These are phyloP conservation scores for Falco punctatus DNA, from an alignment of 2,113 vertebrate species.

Conservation along the genomic window DNA sequence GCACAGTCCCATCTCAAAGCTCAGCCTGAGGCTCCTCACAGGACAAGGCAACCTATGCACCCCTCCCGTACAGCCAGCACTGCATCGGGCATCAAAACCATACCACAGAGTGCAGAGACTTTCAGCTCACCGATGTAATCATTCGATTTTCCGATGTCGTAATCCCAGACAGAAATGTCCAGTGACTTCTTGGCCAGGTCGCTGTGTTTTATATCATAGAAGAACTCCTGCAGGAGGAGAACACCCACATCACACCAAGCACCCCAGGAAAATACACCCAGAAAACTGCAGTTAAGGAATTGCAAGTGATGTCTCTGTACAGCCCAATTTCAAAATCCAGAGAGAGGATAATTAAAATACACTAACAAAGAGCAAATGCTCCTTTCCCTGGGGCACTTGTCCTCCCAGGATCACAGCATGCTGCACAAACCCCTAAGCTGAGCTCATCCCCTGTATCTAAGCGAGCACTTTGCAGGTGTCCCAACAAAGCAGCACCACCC, in stretches of 20 bases:
- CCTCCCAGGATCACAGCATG: not conserved
- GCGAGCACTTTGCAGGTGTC: not conserved
- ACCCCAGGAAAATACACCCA: not conserved
- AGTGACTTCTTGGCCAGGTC: constrained; percentile 96
- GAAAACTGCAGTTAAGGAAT: not conserved
- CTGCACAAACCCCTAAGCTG: not conserved
- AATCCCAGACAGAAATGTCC: constrained; percentile 98
- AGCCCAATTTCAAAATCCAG: not conserved
- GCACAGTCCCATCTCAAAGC: not conserved
- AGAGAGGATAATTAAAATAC: not conserved
- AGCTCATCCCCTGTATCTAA: not conserved
- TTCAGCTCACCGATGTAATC: constrained; percentile 89
- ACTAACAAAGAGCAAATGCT: fast-evolving
- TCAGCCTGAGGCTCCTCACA: not conserved
- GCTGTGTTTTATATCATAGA: constrained; percentile 95
- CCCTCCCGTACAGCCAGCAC: fast-evolving
- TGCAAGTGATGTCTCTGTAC: fast-evolving
- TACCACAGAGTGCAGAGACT: not conserved
- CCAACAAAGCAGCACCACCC: not conserved
- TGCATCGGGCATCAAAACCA: fast-evolving
- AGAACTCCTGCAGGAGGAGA: constrained; percentile 85
- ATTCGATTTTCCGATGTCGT: constrained; percentile 94
- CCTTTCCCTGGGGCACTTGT: not conserved
- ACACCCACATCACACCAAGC: not conserved
- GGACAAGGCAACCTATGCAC: fast-evolving